Percentiles rank a stretch among this genome's conserved stretches.
These are phyloP conservation scores for Scylla paramamosain DNA, from an alignment of 1,140 invertebrate species.

Conservation along the genomic window DNA sequence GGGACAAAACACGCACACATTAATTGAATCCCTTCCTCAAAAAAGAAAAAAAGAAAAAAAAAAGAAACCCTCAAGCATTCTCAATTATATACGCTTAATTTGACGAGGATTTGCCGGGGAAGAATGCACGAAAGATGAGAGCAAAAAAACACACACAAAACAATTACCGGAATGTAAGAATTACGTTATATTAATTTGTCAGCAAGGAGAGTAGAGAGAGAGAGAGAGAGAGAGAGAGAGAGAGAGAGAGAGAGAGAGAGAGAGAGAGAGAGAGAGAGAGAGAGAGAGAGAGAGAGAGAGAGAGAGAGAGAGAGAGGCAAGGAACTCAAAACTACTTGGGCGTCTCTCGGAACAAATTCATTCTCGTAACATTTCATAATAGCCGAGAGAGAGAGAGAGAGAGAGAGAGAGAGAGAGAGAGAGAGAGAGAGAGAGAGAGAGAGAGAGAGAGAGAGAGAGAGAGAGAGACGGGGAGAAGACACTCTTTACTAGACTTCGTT, in stretches of 20 bases:
- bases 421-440: background rate
- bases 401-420: background rate
- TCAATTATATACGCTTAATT: too few relatives aligned
- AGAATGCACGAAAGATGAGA: background rate
- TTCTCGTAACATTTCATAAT: too few relatives aligned
- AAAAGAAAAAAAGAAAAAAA: slow-evolving; percentile 34
- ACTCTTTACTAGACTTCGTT: background rate
- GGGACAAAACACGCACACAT: background rate
- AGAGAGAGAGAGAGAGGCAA: background rate
- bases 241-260: background rate
- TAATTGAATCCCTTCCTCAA: background rate
- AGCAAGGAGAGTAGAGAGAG: background rate
- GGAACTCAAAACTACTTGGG: too few relatives aligned
- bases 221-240: background rate
- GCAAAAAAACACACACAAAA: background rate
- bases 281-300: background rate
- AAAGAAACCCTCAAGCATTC: background rate
- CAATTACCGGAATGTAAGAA: background rate
- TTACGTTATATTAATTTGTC: background rate
- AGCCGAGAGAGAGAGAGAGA: background rate
- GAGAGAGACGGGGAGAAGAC: too few relatives aligned
- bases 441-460: background rate
- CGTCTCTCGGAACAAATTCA: too few relatives aligned
- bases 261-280: slow-evolving; percentile 14
- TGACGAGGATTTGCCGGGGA: background rate